Evolutionary conservation across 2,113 vertebrate genomes (phyloP), one percentile per base, ranked within the genome.

Genomic region (Laterallus jamaicensis): DNA sequence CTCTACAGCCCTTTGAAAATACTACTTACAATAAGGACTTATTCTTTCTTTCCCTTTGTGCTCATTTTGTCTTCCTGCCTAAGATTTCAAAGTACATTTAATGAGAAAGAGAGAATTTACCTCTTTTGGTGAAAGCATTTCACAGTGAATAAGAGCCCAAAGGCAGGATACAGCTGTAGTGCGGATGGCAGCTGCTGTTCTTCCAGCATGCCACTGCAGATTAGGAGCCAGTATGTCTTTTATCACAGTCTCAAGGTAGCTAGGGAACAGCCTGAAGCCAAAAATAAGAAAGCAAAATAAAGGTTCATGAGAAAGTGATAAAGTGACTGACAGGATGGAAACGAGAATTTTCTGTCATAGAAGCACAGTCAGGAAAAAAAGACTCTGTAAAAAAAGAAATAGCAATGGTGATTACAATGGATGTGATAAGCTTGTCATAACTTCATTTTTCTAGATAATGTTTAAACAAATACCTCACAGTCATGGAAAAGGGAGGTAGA

Each of bases 171-270:
- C 97, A 17, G 98, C 98, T 4, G 99, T 96, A 7, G 98, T 99
- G 80, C 99, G 98, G 92, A 99, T 97, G 82, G 99, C 99, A 15
- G 98, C 98, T 5, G 99, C 98, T 3, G 98, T 98, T 86, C 98
- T 98, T 35, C 99, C 99, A 3, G 98, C 99, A 2, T 96, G 98
- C 99, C 99, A 99, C 97, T 99, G 98, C 96, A 99, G 98, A 97
- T 98, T 99, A 71, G 99, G 99, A 91, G 98, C 97, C 95, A 99
- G 88, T 60, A 99, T 91, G 70, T 99, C 98, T 87, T 96, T 95
- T 73, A 99, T 94, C 96, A 99, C 96, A 31, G 83, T 95, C 97
- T 99, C 98, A 10, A 99, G 96, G 96, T 99, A 96, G 32, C 93
- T 78, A 54, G 92, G 88, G 91, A 99, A 99, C 93, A 93, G 93